Evolutionary conservation across 2,797 vertebrate species (phyloP).

Genomic region (Epinephelus malabaricus): DNA sequence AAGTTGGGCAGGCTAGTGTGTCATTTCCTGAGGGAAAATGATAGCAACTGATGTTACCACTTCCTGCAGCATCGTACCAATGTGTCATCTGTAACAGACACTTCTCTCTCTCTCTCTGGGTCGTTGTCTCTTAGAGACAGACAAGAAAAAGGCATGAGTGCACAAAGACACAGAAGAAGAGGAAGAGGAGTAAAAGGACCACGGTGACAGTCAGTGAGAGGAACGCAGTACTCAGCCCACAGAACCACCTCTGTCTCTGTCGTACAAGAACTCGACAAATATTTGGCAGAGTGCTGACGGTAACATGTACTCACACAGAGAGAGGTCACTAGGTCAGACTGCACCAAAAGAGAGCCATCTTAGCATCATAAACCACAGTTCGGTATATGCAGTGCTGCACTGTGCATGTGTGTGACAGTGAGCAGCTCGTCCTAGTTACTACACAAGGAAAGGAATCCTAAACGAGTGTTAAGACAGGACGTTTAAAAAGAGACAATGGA

Average conservation of each 20-base stretch:
- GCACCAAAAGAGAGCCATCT: neutral
- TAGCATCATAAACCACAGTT: constrained; percentile 20
- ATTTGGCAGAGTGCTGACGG: constrained; percentile 39
- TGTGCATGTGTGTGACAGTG: neutral
- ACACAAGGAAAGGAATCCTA: neutral
- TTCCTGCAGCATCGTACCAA: constrained; percentile 73
- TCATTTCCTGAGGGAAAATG: constrained; percentile 83
- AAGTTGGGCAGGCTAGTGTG: constrained; percentile 55
- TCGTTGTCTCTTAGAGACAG: neutral
- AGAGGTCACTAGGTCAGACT: neutral
- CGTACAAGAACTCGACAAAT: constrained; percentile 40
- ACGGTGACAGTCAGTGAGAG: constrained; percentile 4
- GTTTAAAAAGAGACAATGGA: neutral
- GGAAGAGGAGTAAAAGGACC: neutral
- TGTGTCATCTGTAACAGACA: constrained; percentile 61
- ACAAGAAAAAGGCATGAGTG: neutral
- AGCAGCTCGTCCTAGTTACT: too few relatives aligned
- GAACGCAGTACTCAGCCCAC: constrained; percentile 12
- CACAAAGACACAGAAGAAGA: neutral
- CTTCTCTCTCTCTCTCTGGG: neutral
- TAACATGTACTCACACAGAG: constrained; percentile 21
- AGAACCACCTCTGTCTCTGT: constrained; percentile 25
- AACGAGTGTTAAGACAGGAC: neutral
- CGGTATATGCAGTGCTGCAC: neutral
- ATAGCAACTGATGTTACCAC: constrained; percentile 72